Percentiles rank a stretch among this genome's conserved stretches.
Evolutionary conservation across 2,888 invertebrate species (phyloP).

Genomic region (Pelosia muscerda): DNA sequence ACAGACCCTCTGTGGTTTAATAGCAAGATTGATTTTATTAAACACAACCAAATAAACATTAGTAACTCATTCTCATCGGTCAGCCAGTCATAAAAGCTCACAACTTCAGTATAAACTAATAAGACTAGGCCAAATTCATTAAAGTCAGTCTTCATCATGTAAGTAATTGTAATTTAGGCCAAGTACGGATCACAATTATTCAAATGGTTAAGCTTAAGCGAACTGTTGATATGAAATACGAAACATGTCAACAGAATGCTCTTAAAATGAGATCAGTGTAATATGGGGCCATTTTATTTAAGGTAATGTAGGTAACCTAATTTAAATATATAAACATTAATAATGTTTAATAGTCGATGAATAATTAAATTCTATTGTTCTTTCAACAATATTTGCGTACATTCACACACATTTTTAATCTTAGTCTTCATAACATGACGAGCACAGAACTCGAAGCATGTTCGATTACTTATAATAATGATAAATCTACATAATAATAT

Average conservation of each 20-base stretch:
- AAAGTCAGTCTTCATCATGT: constrained; percentile 12
- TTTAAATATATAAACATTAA: constrained; percentile 1
- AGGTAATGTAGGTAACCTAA: constrained; percentile 8
- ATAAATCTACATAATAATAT: no score
- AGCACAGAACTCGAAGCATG: no score
- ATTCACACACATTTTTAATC: no score
- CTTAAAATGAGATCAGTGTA: neutral
- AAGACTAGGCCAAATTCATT: constrained; percentile 23
- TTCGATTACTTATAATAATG: no score
- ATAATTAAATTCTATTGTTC: neutral
- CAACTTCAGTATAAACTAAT: constrained; percentile 3
- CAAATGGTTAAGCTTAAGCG: constrained; percentile 15
- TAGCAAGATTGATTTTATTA: neutral
- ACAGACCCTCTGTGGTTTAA: neutral
- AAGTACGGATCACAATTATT: constrained; percentile 14
- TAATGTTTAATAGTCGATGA: neutral
- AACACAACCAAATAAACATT: neutral
- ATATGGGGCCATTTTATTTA: neutral
- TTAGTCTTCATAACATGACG: no score
- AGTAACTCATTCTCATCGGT: neutral
- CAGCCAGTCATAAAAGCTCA: neutral
- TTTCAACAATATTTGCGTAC: neutral
- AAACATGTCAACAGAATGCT: neutral
- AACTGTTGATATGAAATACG: constrained; percentile 14
- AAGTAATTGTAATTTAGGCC: constrained; percentile 18